These are phyloP conservation scores for Callipepla californica DNA, from an alignment of 2,113 vertebrate genomes.

Conservation along the genomic window DNA sequence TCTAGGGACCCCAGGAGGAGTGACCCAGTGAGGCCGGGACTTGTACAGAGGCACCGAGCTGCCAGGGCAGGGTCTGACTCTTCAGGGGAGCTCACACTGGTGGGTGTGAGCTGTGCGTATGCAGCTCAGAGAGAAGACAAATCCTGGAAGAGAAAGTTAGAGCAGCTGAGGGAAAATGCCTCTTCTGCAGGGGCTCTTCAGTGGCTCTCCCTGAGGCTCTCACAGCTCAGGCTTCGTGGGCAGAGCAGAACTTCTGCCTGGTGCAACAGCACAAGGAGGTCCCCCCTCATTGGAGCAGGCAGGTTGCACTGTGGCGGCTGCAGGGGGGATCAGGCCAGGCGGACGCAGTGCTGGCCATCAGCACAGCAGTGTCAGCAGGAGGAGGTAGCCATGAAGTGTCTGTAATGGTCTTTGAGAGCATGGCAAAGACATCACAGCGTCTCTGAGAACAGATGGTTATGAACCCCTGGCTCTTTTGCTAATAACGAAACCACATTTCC, in stretches of 20 bases:
- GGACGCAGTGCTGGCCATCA: not conserved
- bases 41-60: not conserved
- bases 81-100: accelerated
- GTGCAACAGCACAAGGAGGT: not conserved
- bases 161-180: not conserved
- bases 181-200: not conserved
- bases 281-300: not conserved
- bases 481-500: not conserved
- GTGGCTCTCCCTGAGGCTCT: not conserved
- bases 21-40: not conserved
- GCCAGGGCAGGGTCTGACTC: not conserved
- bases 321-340: not conserved
- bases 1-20: accelerated
- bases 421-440: not conserved
- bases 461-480: not conserved
- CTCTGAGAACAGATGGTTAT: not conserved
- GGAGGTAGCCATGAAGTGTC: not conserved
- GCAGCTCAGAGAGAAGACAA: not conserved
- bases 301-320: not conserved
- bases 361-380: not conserved
- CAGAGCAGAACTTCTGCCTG: not conserved
- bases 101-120: not conserved
- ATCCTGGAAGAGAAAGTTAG: not conserved
- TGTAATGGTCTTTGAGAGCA: not conserved
- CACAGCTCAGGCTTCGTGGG: not conserved